Evolutionary conservation across 2,888 invertebrate genomes (phyloP).

Genomic region (Drepanosiphum platanoidis): DNA sequence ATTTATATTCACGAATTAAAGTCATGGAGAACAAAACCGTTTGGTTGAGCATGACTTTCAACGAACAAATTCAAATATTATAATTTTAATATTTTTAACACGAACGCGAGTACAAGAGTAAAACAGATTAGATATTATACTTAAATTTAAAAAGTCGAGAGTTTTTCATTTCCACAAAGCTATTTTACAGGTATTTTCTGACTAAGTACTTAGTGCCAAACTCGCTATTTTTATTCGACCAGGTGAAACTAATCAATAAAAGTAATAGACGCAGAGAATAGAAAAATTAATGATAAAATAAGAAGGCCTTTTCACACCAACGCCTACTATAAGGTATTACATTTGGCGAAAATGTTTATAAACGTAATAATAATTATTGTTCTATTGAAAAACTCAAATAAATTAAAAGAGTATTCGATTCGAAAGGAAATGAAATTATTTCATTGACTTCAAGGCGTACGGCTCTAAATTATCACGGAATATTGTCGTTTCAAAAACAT

Average conservation of each 20-base stretch:
- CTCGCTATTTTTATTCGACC: neutral
- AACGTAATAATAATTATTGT: too few relatives aligned
- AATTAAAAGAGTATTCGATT: neutral
- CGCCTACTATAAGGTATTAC: neutral
- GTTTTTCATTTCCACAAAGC: too few relatives aligned
- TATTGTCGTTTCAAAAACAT: too few relatives aligned
- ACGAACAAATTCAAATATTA: too few relatives aligned
- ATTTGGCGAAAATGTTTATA: neutral
- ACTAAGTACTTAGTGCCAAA: neutral
- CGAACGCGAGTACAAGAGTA: too few relatives aligned
- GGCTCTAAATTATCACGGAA: neutral
- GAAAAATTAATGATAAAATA: slow-evolving; percentile 27
- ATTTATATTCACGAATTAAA: too few relatives aligned
- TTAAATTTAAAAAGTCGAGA: too few relatives aligned
- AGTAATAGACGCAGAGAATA: neutral
- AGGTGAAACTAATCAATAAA: slow-evolving; percentile 3
- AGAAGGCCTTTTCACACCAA: neutral
- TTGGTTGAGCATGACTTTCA: too few relatives aligned
- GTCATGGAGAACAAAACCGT: too few relatives aligned
- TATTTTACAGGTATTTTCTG: neutral
- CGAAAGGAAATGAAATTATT: neutral
- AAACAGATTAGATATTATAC: too few relatives aligned
- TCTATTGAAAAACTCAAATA: neutral
- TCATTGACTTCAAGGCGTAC: neutral
- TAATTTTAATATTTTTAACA: too few relatives aligned